A percentile compares a stretch with the other conserved stretches of the same genome.
Evolutionary conservation across 2,888 invertebrate species (phyloP).

Genomic region (Meteorus colon): DNA sequence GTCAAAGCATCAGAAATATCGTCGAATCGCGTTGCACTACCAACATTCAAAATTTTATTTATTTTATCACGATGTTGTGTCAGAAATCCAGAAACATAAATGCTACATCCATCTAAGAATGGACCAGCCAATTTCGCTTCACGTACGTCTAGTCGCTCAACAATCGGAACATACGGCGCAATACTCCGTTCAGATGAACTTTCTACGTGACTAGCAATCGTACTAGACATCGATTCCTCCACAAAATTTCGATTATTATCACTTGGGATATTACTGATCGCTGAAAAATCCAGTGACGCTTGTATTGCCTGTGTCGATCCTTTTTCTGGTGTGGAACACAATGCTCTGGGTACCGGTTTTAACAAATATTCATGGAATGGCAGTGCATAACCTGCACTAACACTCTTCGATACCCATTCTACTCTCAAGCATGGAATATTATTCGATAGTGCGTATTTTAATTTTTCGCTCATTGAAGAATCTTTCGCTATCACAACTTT

Average conservation of each 20-base stretch:
- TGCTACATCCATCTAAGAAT: constrained; percentile 91
- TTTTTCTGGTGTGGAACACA: constrained; percentile 83
- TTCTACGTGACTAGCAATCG: constrained; percentile 49
- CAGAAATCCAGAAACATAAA: constrained; percentile 82
- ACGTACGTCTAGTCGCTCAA: constrained; percentile 77
- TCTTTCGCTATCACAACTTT: constrained; percentile 75
- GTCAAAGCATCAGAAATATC: constrained; percentile 84
- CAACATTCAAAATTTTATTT: constrained; percentile 81
- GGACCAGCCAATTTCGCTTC: constrained; percentile 83
- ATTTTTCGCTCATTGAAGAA: constrained; percentile 79
- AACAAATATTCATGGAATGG: constrained; percentile 78
- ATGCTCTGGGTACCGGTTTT: constrained; percentile 73
- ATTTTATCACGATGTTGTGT: constrained; percentile 80
- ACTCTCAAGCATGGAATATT: constrained; percentile 82
- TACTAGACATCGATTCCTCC: constrained; percentile 62
- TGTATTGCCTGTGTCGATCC: constrained; percentile 49
- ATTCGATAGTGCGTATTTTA: constrained; percentile 77
- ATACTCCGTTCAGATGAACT: neutral
- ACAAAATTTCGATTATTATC: constrained; percentile 56
- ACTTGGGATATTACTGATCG: constrained; percentile 72
- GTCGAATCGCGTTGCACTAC: constrained; percentile 89
- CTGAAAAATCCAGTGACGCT: constrained; percentile 73
- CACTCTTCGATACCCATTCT: constrained; percentile 88
- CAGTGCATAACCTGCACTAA: constrained; percentile 81
- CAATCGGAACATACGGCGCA: constrained; percentile 53